Evolutionary conservation across 2,113 vertebrate genomes (phyloP), one percentile per base, ranked within the genome.

Genomic region (Aegypius monachus): DNA sequence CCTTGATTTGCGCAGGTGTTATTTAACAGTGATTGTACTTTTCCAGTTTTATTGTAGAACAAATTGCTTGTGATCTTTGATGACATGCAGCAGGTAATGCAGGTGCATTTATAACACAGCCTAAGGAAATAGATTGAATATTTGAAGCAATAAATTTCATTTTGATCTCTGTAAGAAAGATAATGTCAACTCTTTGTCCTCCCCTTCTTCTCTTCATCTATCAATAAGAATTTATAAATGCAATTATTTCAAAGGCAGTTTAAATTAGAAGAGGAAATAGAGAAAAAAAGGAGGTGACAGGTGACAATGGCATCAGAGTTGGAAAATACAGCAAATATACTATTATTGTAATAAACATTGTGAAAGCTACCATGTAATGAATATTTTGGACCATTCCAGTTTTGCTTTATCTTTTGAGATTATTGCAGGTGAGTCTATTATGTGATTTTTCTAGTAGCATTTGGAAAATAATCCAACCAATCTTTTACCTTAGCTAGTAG

Each of bases 1-100:
- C 88, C 48, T 67, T 93, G 61, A 74, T 81, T 91, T 96, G n/a
- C 62, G 5, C 27, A 94, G 94, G 38, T 93, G 47, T 94, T 97
- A 63, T 90, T 95, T 88, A 95, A 80, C n/a, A 43, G 36, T 48
- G 58, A 67, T 87, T 92, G 63, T 80, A 81, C 70, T 65, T 92
- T 93, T 59, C 43, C 65, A 85, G n/a, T 90, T 96, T 80, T 81
- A 56, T 32, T 92, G 87, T 93, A 86, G 56, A 75, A 83, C 86
- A 97, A 85, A 86, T 95, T 71, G 42, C 53, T 86, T 36, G 3
- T 77, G 50, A 80, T 96, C 94, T 93, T 80, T 62, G 92, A 75
- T 87, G 79, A 48, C 40, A 94, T 61, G 56, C 73, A 75, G 75
- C 27, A 84, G 42, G 47, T 61, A 90, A 77, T 38, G 23, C 36